phyloP scores from a whole-genome alignment of 2,113 vertebrate genomes.

The Arenaria interpres region DNA sequence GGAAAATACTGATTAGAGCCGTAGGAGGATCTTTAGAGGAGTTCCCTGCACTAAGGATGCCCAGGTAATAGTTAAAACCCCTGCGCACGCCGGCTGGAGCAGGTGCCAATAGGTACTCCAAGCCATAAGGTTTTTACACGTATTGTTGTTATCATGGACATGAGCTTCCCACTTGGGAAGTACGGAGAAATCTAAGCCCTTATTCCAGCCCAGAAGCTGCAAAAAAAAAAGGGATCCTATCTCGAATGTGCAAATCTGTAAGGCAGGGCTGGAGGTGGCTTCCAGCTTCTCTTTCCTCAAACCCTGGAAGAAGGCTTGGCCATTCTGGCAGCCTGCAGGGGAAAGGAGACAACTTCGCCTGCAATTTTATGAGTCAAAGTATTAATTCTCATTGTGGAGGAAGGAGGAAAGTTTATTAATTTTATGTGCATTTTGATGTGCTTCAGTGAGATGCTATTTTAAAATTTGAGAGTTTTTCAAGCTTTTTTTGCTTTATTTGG shows the following conservation, averaged over 20 bases:
- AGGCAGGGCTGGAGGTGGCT: background rate
- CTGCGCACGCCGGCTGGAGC: rapidly evolving
- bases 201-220: background rate
- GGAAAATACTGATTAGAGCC: background rate
- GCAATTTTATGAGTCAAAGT: background rate
- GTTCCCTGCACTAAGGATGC: background rate
- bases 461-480: background rate
- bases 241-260: background rate
- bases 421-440: background rate
- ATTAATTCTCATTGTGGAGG: background rate
- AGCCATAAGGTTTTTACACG: background rate
- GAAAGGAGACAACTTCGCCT: background rate
- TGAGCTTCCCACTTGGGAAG: background rate
- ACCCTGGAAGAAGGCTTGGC: background rate
- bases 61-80: background rate
- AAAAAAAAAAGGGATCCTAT: background rate
- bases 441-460: background rate
- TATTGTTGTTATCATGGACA: background rate
- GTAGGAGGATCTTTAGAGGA: background rate
- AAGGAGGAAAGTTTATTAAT: background rate
- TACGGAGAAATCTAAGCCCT: background rate
- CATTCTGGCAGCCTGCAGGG: background rate
- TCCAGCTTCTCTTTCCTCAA: background rate
- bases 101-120: background rate
- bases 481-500: background rate